Conservation (phyloP, 2,797 vertebrate species). For the Diglossa cyanea region DNA sequence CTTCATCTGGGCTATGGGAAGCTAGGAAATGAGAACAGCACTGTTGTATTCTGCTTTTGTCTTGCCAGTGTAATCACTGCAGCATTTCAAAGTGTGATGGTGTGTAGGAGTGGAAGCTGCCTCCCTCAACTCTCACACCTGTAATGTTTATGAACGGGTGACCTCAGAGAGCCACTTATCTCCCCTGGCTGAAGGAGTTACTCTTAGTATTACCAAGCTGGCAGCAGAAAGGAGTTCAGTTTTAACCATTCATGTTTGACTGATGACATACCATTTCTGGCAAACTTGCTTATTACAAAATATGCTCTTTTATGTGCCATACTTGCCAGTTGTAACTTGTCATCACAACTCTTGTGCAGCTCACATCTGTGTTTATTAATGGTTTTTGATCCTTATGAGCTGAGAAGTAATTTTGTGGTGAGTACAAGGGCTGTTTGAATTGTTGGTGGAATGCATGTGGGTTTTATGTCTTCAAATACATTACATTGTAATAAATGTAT, state of each 20-base stretch:
- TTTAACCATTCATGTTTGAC: not conserved
- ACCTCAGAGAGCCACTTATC: too few species aligned
- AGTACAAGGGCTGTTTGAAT: not conserved
- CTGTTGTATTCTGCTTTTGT: not conserved
- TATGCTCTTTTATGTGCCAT: not conserved
- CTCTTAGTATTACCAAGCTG: not conserved
- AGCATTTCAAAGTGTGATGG: not conserved
- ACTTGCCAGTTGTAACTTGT: not conserved
- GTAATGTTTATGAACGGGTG: too few species aligned
- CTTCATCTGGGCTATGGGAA: not conserved
- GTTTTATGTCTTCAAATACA: not conserved
- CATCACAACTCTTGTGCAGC: not conserved
- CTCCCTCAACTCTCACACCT: accelerated
- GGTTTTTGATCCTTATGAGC: not conserved
- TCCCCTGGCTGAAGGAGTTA: not conserved
- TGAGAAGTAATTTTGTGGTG: not conserved
- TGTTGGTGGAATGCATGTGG: not conserved
- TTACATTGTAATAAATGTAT: not conserved
- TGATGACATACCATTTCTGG: not conserved
- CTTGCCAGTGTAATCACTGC: not conserved
- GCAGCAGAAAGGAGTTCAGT: not conserved
- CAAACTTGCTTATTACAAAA: not conserved
- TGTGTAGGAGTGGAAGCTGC: not conserved
- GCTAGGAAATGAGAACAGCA: not conserved
- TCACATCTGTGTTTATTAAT: not conserved